A percentile compares a stretch with the other conserved stretches of the same genome.
Evolutionary conservation across 2,888 invertebrate species (phyloP).

Genomic region (Hydrotaea diabolus): DNA sequence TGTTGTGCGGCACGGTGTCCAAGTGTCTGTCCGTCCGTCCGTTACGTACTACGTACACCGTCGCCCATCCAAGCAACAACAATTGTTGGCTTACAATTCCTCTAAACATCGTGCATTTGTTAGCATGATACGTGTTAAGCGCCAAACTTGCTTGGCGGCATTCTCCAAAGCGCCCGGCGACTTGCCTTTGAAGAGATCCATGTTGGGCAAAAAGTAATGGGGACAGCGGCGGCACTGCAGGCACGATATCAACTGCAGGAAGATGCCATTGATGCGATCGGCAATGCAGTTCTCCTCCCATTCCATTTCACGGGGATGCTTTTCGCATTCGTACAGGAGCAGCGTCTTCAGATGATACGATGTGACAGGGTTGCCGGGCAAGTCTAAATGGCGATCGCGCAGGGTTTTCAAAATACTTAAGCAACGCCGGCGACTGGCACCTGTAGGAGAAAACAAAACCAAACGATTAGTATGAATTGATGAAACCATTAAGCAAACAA

Average conservation of each 20-base stretch:
- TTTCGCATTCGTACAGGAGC: conserved; percentile 96
- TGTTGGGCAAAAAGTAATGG: conserved; percentile 96
- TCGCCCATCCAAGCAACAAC: background rate
- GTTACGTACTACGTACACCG: background rate
- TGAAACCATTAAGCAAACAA: background rate
- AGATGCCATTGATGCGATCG: conserved; percentile 95
- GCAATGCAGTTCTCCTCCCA: conserved; percentile 97
- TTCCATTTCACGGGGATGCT: conserved; percentile 95
- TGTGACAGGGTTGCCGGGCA: conserved; percentile 94
- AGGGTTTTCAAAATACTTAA: conserved; percentile 94
- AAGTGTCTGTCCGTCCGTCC: background rate
- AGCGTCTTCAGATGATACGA: conserved; percentile 95
- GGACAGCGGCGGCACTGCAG: conserved; percentile 97
- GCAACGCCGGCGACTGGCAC: conserved; percentile 91
- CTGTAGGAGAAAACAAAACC: conserved; percentile 69
- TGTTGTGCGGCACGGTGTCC: background rate
- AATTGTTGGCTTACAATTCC: conserved; percentile 85
- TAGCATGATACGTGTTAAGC: conserved; percentile 93
- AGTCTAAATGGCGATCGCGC: conserved; percentile 93
- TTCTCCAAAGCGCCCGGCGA: conserved; percentile 94
- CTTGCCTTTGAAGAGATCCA: conserved; percentile 96
- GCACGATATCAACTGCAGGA: conserved; percentile 96
- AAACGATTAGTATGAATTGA: background rate
- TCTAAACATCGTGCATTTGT: conserved; percentile 95
- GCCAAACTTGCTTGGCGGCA: conserved; percentile 96